Conservation (phyloP, 1,140 invertebrate genomes). For the Helicoverpa zea region DNA sequence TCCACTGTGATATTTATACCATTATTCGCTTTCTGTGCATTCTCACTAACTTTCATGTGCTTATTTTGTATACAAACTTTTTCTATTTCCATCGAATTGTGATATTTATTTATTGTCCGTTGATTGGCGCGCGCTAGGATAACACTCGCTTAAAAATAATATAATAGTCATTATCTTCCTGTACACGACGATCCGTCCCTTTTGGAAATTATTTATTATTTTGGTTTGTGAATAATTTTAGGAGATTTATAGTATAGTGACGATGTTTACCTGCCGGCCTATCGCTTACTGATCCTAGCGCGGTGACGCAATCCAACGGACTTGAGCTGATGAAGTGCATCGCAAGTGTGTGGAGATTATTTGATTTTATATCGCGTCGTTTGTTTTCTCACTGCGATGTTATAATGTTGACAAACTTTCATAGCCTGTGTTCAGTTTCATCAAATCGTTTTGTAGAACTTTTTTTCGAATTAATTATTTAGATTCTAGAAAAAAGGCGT, state of each 20-base stretch:
- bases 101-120: conserved; percentile 40
- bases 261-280: background rate
- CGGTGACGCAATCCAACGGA: background rate
- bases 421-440: no score
- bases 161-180: background rate
- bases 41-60: conserved; percentile 2
- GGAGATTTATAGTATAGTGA: background rate
- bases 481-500: no score
- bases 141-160: background rate
- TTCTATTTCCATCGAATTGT: conserved; percentile 42
- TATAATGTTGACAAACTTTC: background rate
- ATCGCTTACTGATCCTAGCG: conserved; percentile 1
- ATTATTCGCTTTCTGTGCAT: conserved; percentile 48
- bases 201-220: conserved; percentile 1
- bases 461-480: no score
- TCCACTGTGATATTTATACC: conserved; percentile 69
- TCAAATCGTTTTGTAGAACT: no score
- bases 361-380: background rate
- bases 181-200: background rate
- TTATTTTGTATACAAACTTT: conserved; percentile 43
- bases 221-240: background rate
- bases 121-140: conserved; percentile 14
- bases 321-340: conserved; percentile 17
- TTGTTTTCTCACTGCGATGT: background rate
- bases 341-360: conserved; percentile 30